Conservation (phyloP, 2,888 invertebrate species). For the Cheilosia scutellata region DNA sequence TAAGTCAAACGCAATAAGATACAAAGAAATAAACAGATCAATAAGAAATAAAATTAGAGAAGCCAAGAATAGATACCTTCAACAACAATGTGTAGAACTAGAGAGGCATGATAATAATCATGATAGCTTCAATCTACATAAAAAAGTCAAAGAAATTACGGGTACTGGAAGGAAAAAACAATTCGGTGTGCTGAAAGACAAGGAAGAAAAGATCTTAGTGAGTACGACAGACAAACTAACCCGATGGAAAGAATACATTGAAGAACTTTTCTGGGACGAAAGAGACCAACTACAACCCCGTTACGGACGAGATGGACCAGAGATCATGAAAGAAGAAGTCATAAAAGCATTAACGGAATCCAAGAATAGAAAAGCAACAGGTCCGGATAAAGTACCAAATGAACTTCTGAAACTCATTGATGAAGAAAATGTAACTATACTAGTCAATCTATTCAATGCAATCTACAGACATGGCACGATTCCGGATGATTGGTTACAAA, state of each 20-base stretch:
- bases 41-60: constrained; percentile 12
- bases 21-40: constrained; percentile 21
- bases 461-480: too few species aligned
- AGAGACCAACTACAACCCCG: background rate
- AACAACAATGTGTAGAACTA: constrained; percentile 7
- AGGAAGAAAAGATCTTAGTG: constrained; percentile 3
- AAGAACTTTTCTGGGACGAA: constrained; percentile 23
- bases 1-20: background rate
- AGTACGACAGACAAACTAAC: background rate
- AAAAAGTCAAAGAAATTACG: background rate
- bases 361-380: constrained; percentile 19
- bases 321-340: constrained; percentile 15
- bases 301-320: constrained; percentile 1
- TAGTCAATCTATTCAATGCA: background rate
- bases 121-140: constrained; percentile 12
- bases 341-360: constrained; percentile 1
- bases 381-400: constrained; percentile 9
- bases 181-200: background rate
- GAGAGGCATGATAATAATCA: constrained; percentile 19
- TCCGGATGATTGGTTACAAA: too few species aligned
- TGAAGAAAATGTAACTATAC: background rate
- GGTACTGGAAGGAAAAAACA: constrained; percentile 1
- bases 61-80: constrained; percentile 8
- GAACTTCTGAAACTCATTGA: constrained; percentile 13
- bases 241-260: constrained; percentile 31